Evolutionary conservation across 1,140 invertebrate species (phyloP).

Genomic region (Parapsyche elsis): DNA sequence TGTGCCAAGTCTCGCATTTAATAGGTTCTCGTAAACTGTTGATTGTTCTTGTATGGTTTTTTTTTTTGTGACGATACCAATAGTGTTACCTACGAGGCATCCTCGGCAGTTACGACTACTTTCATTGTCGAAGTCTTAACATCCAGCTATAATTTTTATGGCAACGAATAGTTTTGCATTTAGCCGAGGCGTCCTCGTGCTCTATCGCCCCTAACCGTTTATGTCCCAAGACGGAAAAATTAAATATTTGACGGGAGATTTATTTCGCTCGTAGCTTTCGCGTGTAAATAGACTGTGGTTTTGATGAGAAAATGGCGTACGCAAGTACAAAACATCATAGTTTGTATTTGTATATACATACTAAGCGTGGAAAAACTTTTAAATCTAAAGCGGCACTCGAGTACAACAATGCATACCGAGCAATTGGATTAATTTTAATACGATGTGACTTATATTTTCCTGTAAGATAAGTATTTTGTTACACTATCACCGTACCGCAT

Average conservation of each 20-base stretch:
- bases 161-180: constrained; percentile 50
- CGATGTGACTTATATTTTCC: too few relatives aligned
- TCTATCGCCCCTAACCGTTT: constrained; percentile 43
- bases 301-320: background rate
- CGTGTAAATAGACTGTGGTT: constrained; percentile 2
- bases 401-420: too few relatives aligned
- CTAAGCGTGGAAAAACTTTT: too few relatives aligned
- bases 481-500: constrained; percentile 29
- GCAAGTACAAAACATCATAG: background rate
- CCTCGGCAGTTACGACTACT: background rate
- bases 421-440: too few relatives aligned
- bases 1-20: background rate
- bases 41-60: background rate
- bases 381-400: too few relatives aligned
- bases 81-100: background rate
- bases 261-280: constrained; percentile 12
- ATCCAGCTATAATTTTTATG: constrained; percentile 50
- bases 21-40: background rate
- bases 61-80: background rate
- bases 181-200: constrained; percentile 35
- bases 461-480: constrained; percentile 18
- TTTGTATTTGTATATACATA: too few relatives aligned
- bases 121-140: constrained; percentile 3
- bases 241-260: constrained; percentile 46
- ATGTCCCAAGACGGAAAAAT: constrained; percentile 44